A percentile compares a stretch with the other conserved stretches of the same genome.
These are phyloP conservation scores for Lasiurus borealis DNA, from an alignment of 2,113 vertebrate species.

Conservation along the genomic window DNA sequence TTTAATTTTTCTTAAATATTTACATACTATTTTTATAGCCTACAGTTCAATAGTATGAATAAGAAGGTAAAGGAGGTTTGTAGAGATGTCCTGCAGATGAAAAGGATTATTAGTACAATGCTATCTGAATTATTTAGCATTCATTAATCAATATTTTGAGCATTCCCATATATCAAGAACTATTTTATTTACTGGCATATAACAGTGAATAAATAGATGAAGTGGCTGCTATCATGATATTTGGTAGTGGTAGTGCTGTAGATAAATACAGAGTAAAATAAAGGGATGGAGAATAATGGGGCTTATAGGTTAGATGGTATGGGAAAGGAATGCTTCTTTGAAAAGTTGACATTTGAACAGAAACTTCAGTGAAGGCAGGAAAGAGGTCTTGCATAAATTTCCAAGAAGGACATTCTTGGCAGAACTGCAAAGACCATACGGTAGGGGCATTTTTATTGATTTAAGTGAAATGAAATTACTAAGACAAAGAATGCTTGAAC, in stretches of 20 bases:
- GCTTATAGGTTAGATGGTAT: background rate
- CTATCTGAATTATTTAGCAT: slow-evolving; percentile 64
- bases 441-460: background rate
- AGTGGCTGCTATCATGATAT: background rate
- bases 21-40: background rate
- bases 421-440: background rate
- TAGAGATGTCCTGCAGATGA: slow-evolving; percentile 6
- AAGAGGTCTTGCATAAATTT: background rate
- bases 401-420: background rate
- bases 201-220: slow-evolving; percentile 19
- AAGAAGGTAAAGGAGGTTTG: background rate
- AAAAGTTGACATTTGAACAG: background rate
- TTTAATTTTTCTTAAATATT: slow-evolving; percentile 7
- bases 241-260: background rate
- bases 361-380: background rate
- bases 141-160: slow-evolving; percentile 27
- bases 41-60: slow-evolving; percentile 5
- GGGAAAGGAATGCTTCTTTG: background rate
- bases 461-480: background rate
- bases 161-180: background rate
- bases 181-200: background rate
- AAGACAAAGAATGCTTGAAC: background rate
- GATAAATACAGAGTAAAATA: background rate
- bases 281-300: background rate
- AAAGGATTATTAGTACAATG: slow-evolving; percentile 40